Conservation (phyloP, 1,140 invertebrate species). For the Drosophila punjabiensis region DNA sequence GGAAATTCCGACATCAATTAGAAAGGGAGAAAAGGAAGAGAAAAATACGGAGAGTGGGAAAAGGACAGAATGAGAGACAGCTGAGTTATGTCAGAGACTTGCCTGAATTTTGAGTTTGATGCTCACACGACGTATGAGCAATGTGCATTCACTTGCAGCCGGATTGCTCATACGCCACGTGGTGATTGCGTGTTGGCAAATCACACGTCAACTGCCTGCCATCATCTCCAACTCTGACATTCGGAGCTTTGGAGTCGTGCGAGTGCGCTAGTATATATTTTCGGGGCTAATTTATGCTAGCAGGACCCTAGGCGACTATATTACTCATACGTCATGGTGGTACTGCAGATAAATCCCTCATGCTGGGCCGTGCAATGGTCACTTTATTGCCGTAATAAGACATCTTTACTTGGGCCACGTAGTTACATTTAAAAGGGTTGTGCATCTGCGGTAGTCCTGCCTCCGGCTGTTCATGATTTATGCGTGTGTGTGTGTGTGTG, state of each 20-base stretch:
- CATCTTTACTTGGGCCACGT: slow-evolving; percentile 60
- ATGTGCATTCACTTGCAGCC: slow-evolving; percentile 57
- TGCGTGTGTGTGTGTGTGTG: slow-evolving; percentile 34
- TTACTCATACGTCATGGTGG: slow-evolving; percentile 40
- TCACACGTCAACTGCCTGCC: slow-evolving; percentile 47
- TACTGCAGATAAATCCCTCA: slow-evolving; percentile 37
- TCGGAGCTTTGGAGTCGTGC: neutral
- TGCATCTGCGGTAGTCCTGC: slow-evolving; percentile 60
- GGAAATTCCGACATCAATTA: slow-evolving; percentile 23
- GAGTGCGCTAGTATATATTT: slow-evolving; percentile 3
- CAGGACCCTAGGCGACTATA: slow-evolving; percentile 7
- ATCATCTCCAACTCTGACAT: slow-evolving; percentile 2
- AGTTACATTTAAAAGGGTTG: slow-evolving; percentile 48
- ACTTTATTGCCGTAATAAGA: slow-evolving; percentile 78
- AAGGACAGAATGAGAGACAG: neutral
- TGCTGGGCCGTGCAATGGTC: slow-evolving; percentile 48
- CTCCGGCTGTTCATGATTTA: slow-evolving; percentile 49
- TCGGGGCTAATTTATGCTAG: slow-evolving; percentile 42
- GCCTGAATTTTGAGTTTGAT: slow-evolving; percentile 25
- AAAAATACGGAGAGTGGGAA: neutral
- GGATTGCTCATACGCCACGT: slow-evolving; percentile 68
- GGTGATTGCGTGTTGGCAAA: slow-evolving; percentile 36
- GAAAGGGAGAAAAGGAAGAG: neutral
- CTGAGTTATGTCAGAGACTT: neutral
- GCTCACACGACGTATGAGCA: slow-evolving; percentile 58